These are phyloP conservation scores for Cryptus armator DNA, from an alignment of 2,888 invertebrate species.

Conservation along the genomic window DNA sequence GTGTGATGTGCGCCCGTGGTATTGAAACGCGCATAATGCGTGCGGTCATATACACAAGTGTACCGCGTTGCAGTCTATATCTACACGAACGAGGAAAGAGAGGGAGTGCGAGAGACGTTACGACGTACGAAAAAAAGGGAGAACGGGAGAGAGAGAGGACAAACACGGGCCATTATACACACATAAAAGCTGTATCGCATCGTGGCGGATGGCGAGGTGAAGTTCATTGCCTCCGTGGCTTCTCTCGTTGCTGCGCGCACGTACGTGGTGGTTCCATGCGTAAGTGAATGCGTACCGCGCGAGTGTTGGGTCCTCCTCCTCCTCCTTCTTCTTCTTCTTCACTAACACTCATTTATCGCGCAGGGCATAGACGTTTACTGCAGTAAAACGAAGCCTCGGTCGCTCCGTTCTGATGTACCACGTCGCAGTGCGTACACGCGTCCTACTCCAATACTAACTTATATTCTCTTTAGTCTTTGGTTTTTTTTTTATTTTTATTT, in stretches of 20 bases:
- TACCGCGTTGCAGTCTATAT: conserved; percentile 35
- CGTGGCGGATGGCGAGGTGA: conserved; percentile 80
- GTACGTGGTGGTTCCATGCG: conserved; percentile 51
- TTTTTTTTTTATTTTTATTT: conserved; percentile 8
- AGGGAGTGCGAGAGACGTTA: conserved; percentile 5
- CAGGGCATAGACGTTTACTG: background rate
- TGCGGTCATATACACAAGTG: conserved; percentile 66
- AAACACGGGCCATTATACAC: conserved; percentile 84
- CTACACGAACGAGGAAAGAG: conserved; percentile 71
- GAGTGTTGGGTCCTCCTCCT: conserved; percentile 51
- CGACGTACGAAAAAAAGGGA: conserved; percentile 1
- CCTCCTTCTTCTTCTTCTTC: conserved; percentile 16
- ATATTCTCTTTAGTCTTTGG: conserved; percentile 42
- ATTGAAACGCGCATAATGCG: conserved; percentile 71
- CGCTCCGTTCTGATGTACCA: conserved; percentile 21
- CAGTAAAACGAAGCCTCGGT: conserved; percentile 30
- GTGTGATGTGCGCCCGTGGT: conserved; percentile 54
- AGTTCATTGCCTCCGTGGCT: conserved; percentile 84
- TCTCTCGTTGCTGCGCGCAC: conserved; percentile 60
- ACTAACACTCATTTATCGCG: background rate
- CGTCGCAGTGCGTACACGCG: conserved; percentile 59
- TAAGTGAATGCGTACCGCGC: conserved; percentile 62
- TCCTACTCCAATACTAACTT: conserved; percentile 56
- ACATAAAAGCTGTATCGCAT: conserved; percentile 81
- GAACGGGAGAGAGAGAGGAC: conserved; percentile 73